Evolutionary conservation across 1,140 invertebrate species (phyloP).

Genomic region (Sycophaga agraensis): DNA sequence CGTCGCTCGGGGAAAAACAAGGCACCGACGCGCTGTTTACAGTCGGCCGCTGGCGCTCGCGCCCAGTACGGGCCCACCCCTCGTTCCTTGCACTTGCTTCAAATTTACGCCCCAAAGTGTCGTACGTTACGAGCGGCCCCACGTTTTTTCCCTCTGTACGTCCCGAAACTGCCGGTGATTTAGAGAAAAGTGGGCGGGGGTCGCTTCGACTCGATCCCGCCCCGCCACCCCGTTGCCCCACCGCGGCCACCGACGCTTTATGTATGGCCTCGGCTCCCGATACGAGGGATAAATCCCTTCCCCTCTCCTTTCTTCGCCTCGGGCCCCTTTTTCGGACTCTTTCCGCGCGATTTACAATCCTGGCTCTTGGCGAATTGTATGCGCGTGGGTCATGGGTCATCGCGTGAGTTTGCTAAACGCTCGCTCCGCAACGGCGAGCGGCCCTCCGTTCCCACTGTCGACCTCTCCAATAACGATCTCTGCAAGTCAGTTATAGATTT

Average conservation of each 20-base stretch:
- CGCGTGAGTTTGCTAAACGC: too few relatives aligned
- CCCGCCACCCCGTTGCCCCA: too few relatives aligned
- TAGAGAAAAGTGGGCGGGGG: constrained; percentile 23
- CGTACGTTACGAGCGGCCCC: constrained; percentile 12
- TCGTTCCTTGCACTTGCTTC: constrained; percentile 30
- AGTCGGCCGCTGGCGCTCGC: too few relatives aligned
- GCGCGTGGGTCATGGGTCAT: too few relatives aligned
- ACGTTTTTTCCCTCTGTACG: constrained; percentile 2
- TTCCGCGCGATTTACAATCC: too few relatives aligned
- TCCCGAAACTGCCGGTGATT: constrained; percentile 15
- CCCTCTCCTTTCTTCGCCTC: background rate
- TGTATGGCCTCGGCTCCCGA: too few relatives aligned
- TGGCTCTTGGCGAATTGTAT: too few relatives aligned
- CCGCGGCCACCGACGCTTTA: constrained; percentile 14
- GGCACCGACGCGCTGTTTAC: background rate
- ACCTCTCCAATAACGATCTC: too few relatives aligned
- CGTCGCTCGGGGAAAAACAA: background rate
- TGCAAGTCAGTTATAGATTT: too few relatives aligned
- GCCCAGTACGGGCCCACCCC: background rate
- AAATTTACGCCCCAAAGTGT: constrained; percentile 26
- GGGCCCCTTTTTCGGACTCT: background rate
- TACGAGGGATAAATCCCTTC: too few relatives aligned
- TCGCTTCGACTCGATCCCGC: constrained; percentile 11
- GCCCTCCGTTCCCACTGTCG: too few relatives aligned
- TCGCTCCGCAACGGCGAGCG: too few relatives aligned